Base-by-base conservation (phyloP, 2,888 invertebrate species). In the Caenorhabditis imperialis region DNA sequence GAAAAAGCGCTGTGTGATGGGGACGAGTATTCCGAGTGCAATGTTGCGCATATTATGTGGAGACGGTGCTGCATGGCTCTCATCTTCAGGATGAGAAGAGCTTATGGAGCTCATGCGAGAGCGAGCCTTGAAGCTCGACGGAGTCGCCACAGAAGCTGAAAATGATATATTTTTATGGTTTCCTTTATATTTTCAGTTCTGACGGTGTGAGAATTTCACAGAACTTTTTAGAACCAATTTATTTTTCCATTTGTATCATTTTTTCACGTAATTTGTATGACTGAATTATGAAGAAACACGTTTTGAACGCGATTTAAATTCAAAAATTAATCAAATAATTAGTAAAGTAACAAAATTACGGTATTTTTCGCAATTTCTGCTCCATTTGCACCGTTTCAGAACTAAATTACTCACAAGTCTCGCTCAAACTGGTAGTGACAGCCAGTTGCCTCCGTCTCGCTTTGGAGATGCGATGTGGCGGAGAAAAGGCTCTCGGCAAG, bases 331-430 rank as follows among this genome's bases (percentile, higher is more conserved):
- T n/a, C n/a, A n/a, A n/a, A n/a, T n/a, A n/a, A n/a, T n/a, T n/a
- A n/a, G n/a, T n/a, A n/a, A n/a, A n/a, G n/a, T n/a, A n/a, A n/a
- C n/a, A n/a, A n/a, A n/a, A n/a, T n/a, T n/a, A n/a, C n/a, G n/a
- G n/a, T n/a, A n/a, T n/a, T n/a, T n/a, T n/a, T n/a, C n/a, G n/a
- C n/a, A n/a, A n/a, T n/a, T n/a, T n/a, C n/a, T n/a, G n/a, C n/a
- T n/a, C n/a, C n/a, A n/a, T n/a, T n/a, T n/a, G n/a, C n/a, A n/a
- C n/a, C n/a, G n/a, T n/a, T n/a, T n/a, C n/a, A n/a, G n/a, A n/a
- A n/a, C n/a, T n/a, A n/a, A n/a, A n/a, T n/a, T n/a, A 67, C 75
- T 45, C 30, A 84, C 84, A 69, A 40, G 80, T 77, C 54, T 82
- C 83, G 42, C 75, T 77, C 8, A 85, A 54, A 40, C 76, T 71